phyloP scores from a whole-genome alignment of 2,797 vertebrate species.

The Sternotherus odoratus region DNA sequence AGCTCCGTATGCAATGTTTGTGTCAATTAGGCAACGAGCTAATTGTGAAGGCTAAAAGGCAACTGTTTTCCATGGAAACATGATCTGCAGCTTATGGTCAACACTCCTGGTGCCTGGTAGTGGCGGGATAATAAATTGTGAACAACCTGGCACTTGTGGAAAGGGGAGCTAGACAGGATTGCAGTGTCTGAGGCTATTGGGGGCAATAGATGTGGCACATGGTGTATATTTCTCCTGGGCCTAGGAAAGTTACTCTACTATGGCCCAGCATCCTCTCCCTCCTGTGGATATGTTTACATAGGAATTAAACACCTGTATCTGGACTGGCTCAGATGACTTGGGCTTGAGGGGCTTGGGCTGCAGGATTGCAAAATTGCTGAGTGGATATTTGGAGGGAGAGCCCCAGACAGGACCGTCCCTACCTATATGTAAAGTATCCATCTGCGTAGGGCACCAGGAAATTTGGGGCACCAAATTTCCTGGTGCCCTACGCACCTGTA shows the following conservation, averaged over 20 bases:
- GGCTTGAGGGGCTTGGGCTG: no score
- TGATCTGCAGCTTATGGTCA: neutral
- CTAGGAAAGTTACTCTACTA: neutral
- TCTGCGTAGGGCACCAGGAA: no score
- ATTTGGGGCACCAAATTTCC: no score
- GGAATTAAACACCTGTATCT: neutral
- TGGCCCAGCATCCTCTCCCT: neutral
- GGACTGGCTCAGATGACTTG: neutral
- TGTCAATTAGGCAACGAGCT: neutral
- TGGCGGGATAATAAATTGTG: neutral
- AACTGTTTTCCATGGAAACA: neutral
- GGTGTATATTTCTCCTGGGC: neutral
- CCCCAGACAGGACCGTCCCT: neutral
- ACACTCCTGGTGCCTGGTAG: neutral
- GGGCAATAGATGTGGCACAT: neutral
- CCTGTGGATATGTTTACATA: neutral
- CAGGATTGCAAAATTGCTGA: neutral
- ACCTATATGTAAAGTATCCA: no score
- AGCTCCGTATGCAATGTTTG: neutral
- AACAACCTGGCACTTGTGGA: neutral
- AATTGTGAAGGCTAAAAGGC: neutral
- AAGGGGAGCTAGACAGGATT: no score
- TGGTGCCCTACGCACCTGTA: no score
- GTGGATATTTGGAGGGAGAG: neutral
- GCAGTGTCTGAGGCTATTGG: neutral